These are phyloP conservation scores for Nematolebias whitei DNA, from an alignment of 2,113 vertebrate genomes.

Conservation along the genomic window DNA sequence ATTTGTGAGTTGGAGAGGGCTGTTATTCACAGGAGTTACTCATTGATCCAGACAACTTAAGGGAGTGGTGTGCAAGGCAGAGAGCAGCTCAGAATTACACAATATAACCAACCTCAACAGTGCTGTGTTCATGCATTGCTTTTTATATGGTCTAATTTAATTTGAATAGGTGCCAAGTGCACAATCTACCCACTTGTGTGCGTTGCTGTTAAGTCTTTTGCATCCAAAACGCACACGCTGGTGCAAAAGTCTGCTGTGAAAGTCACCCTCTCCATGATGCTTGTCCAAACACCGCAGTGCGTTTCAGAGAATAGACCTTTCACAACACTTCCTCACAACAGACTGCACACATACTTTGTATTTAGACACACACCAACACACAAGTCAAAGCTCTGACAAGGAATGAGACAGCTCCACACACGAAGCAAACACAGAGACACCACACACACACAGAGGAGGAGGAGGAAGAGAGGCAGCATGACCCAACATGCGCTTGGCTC, in stretches of 20 bases:
- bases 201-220: slow-evolving; percentile 23
- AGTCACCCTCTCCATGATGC: slow-evolving; percentile 47
- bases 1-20: slow-evolving; percentile 29
- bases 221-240: slow-evolving; percentile 35
- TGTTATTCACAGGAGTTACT: slow-evolving; percentile 70
- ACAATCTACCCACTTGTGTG: slow-evolving; percentile 1
- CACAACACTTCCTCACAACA: slow-evolving; percentile 39
- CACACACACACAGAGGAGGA: slow-evolving; percentile 10
- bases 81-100: slow-evolving; percentile 47
- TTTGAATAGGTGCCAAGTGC: neutral
- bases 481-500: slow-evolving; percentile 70
- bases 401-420: slow-evolving; percentile 74
- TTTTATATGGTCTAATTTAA: slow-evolving; percentile 1
- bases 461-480: slow-evolving; percentile 64
- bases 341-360: slow-evolving; percentile 53
- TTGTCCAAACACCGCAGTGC: slow-evolving; percentile 61
- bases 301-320: slow-evolving; percentile 24
- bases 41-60: slow-evolving; percentile 67
- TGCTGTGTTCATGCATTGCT: neutral
- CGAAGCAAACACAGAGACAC: slow-evolving; percentile 26
- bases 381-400: slow-evolving; percentile 57
- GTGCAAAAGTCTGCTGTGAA: slow-evolving; percentile 22
- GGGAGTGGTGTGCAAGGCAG: slow-evolving; percentile 71
- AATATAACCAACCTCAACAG: neutral
- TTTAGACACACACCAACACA: slow-evolving; percentile 56